A percentile compares a stretch with the other conserved stretches of the same genome.
These are phyloP conservation scores for Corticium candelabrum DNA, from an alignment of 37 sponge, comb jelly and placozoan species.

Conservation along the genomic window DNA sequence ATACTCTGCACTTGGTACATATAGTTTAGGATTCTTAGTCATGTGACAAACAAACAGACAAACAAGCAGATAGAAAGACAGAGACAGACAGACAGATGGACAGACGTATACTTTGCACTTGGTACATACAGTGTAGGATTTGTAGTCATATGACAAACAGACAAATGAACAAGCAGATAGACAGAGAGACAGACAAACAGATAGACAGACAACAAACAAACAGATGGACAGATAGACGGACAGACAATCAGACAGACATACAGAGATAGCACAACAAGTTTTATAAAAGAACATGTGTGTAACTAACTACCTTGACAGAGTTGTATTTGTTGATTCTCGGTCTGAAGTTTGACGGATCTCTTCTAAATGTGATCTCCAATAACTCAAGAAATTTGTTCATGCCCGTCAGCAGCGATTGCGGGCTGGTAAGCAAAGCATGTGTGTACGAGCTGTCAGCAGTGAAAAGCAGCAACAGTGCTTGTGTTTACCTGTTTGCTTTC, in stretches of 20 bases:
- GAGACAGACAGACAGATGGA: not conserved
- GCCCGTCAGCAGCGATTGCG: conserved; percentile 73
- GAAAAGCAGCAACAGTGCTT: too few species aligned
- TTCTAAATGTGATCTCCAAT: conserved; percentile 88
- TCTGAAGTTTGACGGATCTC: conserved; percentile 88
- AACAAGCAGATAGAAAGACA: not conserved
- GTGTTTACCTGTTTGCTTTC: conserved; percentile 58
- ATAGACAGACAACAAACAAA: too few species aligned
- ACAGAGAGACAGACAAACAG: too few species aligned
- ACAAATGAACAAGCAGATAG: too few species aligned
- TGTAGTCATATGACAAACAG: too few species aligned
- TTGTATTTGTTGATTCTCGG: conserved; percentile 92
- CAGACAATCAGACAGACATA: too few species aligned
- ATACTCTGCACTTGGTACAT: not conserved
- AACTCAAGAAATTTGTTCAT: conserved; percentile 91
- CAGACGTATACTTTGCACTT: not conserved
- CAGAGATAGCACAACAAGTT: not conserved
- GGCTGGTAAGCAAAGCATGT: too few species aligned
- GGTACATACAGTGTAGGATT: not conserved
- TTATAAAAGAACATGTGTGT: not conserved
- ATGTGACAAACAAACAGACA: not conserved
- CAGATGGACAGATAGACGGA: too few species aligned
- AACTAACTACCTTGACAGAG: conserved; percentile 78
- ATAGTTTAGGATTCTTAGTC: not conserved
- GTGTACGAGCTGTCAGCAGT: not conserved